Percentiles rank a stretch among this genome's conserved stretches.
Conservation (phyloP, 1,140 invertebrate genomes). For the Philotrypesis tridentata region DNA sequence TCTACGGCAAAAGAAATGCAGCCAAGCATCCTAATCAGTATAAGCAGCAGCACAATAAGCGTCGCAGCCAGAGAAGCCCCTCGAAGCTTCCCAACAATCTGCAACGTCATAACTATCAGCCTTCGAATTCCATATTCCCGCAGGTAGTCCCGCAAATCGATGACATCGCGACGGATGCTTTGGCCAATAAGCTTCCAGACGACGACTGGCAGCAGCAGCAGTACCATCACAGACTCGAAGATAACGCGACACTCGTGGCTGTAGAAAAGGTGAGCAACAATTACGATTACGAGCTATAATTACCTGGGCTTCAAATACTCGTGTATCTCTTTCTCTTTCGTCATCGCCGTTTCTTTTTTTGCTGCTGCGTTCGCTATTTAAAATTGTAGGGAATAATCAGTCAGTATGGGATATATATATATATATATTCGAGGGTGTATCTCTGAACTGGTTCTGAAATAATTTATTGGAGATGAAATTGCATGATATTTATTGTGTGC, state of each 20-base stretch:
- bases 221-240: neutral
- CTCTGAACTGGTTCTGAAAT: too few relatives aligned
- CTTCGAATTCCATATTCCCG: neutral
- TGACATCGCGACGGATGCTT: neutral
- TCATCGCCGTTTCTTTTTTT: too few relatives aligned
- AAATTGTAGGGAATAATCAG: too few relatives aligned
- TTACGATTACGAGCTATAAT: too few relatives aligned
- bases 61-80: neutral
- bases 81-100: neutral
- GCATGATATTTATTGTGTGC: too few relatives aligned
- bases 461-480: too few relatives aligned
- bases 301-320: too few relatives aligned
- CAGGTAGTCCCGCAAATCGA: neutral
- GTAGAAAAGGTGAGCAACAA: neutral
- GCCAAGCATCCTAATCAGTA: neutral
- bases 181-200: neutral
- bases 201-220: neutral
- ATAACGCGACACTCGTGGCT: neutral
- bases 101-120: neutral
- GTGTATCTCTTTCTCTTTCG: too few relatives aligned
- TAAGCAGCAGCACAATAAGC: neutral
- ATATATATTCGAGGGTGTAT: too few relatives aligned
- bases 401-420: too few relatives aligned
- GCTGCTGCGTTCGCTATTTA: too few relatives aligned
- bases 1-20: neutral